Evolutionary conservation across 2,888 invertebrate species (phyloP).

Genomic region (Acronicta psi): DNA sequence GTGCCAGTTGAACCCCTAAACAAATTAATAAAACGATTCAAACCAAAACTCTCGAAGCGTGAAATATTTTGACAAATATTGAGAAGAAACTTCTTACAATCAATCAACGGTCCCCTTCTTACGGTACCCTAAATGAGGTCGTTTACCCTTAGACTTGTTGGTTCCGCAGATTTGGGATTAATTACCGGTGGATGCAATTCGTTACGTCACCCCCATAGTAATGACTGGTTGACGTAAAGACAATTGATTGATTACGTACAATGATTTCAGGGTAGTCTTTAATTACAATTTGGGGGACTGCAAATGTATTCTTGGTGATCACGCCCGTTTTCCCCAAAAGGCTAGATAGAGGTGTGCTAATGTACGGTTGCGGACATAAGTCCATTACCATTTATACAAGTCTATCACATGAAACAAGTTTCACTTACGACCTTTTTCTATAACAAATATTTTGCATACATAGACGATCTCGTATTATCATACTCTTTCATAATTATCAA

Average conservation of each 20-base stretch:
- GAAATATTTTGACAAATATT: constrained; percentile 84
- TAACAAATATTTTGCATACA: too few relatives aligned
- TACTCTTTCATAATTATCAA: too few relatives aligned
- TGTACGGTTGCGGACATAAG: too few relatives aligned
- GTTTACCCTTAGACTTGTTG: constrained; percentile 71
- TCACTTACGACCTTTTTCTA: too few relatives aligned
- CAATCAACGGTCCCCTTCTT: constrained; percentile 68
- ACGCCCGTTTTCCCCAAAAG: too few relatives aligned
- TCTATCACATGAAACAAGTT: too few relatives aligned
- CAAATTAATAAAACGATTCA: constrained; percentile 36
- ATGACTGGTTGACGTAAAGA: constrained; percentile 43
- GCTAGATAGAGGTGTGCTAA: too few relatives aligned
- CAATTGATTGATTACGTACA: constrained; percentile 48
- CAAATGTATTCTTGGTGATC: constrained; percentile 33
- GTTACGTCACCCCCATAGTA: constrained; percentile 56
- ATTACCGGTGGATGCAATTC: constrained; percentile 77
- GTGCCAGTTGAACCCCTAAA: constrained; percentile 2
- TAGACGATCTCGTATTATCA: too few relatives aligned
- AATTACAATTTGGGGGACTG: constrained; percentile 22
- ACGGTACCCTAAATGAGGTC: constrained; percentile 71
- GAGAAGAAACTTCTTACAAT: constrained; percentile 73
- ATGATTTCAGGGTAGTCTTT: constrained; percentile 32
- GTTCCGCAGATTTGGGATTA: constrained; percentile 80
- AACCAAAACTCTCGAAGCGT: constrained; percentile 65
- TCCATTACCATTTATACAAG: too few relatives aligned